phyloP scores from a whole-genome alignment of 2,797 vertebrate genomes.

The Pangasius macronema region DNA sequence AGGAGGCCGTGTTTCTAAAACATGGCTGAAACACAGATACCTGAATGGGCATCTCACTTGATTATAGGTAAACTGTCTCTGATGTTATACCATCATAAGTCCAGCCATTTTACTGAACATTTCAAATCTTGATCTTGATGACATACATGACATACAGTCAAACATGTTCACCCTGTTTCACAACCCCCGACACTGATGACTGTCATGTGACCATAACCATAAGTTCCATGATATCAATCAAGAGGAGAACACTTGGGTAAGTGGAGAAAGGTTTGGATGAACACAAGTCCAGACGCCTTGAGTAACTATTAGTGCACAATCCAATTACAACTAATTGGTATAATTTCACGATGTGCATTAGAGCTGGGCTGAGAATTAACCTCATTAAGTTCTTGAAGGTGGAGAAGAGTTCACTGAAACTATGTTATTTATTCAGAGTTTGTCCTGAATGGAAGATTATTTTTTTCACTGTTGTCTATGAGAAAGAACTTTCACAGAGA shows the following conservation, averaged over 20 bases:
- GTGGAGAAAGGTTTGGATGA: constrained; percentile 1
- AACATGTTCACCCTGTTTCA: background rate
- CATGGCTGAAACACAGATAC: background rate
- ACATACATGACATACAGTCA: background rate
- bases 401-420: constrained; percentile 25
- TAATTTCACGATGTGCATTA: constrained; percentile 62
- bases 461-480: background rate
- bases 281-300: constrained; percentile 22
- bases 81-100: background rate
- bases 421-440: background rate
- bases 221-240: constrained; percentile 13
- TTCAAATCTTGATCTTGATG: background rate
- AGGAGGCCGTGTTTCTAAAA: background rate
- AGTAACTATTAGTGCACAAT: constrained; percentile 25
- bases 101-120: background rate
- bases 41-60: background rate
- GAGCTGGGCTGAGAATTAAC: constrained; percentile 51
- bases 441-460: background rate
- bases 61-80: background rate
- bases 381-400: constrained; percentile 60
- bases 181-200: background rate
- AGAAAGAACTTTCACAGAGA: background rate
- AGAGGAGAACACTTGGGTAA: constrained; percentile 3
- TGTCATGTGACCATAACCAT: background rate
- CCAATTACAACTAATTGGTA: constrained; percentile 64